Conservation (phyloP, 2,888 invertebrate species). For the Caradrina clavipalpis region DNA sequence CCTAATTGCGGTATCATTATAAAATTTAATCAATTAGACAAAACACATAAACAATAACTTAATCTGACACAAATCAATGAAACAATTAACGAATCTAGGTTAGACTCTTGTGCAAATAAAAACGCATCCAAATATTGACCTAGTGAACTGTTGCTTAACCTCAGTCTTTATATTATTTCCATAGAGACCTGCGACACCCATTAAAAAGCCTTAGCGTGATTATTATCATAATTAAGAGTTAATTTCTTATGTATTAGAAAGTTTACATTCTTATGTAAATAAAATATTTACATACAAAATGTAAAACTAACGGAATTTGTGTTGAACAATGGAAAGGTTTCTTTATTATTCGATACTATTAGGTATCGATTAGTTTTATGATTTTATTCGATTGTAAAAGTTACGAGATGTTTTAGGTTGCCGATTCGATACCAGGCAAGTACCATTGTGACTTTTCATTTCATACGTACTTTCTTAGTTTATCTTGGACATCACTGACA, state of each 20-base stretch:
- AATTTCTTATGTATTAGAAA: conserved; percentile 61
- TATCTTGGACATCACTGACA: no score
- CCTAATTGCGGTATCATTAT: background rate
- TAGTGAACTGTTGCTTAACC: conserved; percentile 36
- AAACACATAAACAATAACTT: conserved; percentile 20
- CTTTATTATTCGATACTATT: conserved; percentile 30
- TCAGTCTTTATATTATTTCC: conserved; percentile 19
- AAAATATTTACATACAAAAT: conserved; percentile 41
- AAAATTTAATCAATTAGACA: background rate
- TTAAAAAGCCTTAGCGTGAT: conserved; percentile 40
- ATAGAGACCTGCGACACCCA: conserved; percentile 45
- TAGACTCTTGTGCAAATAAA: background rate
- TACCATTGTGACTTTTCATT: no score
- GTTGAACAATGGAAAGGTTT: conserved; percentile 50
- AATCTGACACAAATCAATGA: conserved; percentile 25
- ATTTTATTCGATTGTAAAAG: conserved; percentile 16
- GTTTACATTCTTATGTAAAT: conserved; percentile 64
- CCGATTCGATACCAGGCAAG: no score
- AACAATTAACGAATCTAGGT: conserved; percentile 22
- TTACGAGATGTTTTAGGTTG: no score
- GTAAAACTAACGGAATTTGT: conserved; percentile 48
- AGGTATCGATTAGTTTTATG: conserved; percentile 30
- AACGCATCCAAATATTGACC: conserved; percentile 25
- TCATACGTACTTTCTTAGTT: no score
- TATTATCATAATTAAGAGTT: conserved; percentile 58